These are phyloP conservation scores for Thalassophryne amazonica DNA, from an alignment of 2,797 vertebrate genomes.

Conservation along the genomic window DNA sequence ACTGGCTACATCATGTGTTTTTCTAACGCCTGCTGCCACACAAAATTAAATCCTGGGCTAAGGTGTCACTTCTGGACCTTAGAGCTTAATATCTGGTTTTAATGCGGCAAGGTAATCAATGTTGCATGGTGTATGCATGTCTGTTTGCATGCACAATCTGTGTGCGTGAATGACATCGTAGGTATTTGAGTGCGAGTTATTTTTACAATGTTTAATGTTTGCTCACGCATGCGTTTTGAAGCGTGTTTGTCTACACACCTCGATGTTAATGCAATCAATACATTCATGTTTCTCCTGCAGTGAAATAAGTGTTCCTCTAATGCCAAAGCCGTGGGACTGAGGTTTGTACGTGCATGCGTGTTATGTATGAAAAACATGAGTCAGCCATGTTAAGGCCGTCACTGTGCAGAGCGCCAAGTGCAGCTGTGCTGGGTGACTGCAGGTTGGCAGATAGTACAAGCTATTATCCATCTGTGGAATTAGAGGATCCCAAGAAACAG, in stretches of 20 bases:
- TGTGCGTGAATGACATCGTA: neutral
- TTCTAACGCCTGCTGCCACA: conserved; percentile 86
- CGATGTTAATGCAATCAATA: conserved; percentile 22
- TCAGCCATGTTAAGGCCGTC: conserved; percentile 6
- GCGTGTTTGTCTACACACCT: conserved; percentile 39
- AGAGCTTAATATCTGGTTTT: conserved; percentile 77
- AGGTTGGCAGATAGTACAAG: conserved; percentile 39
- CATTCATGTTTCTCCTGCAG: conserved; percentile 11
- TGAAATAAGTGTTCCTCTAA: conserved; percentile 25
- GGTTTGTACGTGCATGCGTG: conserved; percentile 4
- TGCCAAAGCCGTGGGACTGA: conserved; percentile 18
- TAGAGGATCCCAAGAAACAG: too few relatives aligned
- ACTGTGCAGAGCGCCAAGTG: conserved; percentile 7
- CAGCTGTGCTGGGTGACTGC: conserved; percentile 51
- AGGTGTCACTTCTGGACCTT: conserved; percentile 90
- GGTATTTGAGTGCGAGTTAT: neutral
- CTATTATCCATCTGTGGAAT: too few relatives aligned
- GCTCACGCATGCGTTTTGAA: neutral
- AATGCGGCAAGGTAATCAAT: conserved; percentile 79
- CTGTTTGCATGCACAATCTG: conserved; percentile 10
- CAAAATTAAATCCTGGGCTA: conserved; percentile 87
- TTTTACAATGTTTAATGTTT: neutral
- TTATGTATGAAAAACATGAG: conserved; percentile 26
- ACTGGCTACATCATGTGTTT: conserved; percentile 97
- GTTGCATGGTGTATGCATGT: conserved; percentile 37